Conservation (phyloP, 2,888 invertebrate genomes). For the Macropis europaea region DNA sequence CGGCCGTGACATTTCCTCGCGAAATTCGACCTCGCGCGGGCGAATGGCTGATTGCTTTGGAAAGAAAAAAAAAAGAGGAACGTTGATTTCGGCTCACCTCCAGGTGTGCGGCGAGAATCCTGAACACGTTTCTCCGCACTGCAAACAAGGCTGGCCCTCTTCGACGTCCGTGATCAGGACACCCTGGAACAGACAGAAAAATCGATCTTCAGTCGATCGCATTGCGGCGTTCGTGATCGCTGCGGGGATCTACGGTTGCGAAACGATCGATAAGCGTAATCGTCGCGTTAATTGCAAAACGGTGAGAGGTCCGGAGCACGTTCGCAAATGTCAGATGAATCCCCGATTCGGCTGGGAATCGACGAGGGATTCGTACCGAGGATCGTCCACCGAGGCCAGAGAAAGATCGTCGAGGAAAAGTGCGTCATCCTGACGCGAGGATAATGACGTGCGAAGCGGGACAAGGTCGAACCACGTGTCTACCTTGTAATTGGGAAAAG, state of each 20-base stretch:
- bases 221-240: not conserved
- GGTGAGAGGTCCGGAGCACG: constrained; percentile 54
- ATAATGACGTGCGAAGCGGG: constrained; percentile 56
- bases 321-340: constrained; percentile 48
- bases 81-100: constrained; percentile 85
- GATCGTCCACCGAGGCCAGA: not conserved
- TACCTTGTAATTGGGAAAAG: constrained; percentile 55
- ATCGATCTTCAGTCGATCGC: not conserved
- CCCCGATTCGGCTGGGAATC: constrained; percentile 8
- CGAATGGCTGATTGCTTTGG: too few species aligned
- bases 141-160: constrained; percentile 91
- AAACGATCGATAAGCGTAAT: not conserved
- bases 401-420: constrained; percentile 10
- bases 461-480: constrained; percentile 52
- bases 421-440: constrained; percentile 31
- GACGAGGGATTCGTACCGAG: not conserved
- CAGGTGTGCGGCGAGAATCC: constrained; percentile 92
- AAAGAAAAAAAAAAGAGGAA: too few species aligned
- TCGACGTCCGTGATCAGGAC: constrained; percentile 93
- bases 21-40: too few species aligned
- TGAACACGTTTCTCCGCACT: constrained; percentile 90
- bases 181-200: constrained; percentile 84
- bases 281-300: constrained; percentile 46
- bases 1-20: too few species aligned
- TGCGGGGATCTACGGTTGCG: not conserved